Evolutionary conservation across 2,888 invertebrate species (phyloP), one percentile per base, ranked within the genome.

Genomic region (Micoletzkya japonica): DNA sequence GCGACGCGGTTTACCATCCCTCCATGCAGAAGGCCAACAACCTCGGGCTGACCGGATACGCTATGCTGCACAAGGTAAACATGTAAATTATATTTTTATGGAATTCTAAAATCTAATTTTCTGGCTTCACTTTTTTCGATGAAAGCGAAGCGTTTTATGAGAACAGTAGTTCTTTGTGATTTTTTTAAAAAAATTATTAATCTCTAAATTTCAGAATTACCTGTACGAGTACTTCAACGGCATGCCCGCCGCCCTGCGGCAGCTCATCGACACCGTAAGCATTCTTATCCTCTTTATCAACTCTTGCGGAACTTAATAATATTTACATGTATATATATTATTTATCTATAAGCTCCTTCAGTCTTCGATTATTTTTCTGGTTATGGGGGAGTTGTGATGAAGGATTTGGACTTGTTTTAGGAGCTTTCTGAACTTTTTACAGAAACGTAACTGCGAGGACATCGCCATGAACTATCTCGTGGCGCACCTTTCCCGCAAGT

Each of bases 381-480:
- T n/a, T n/a, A n/a, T n/a, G n/a, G n/a, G n/a, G n/a, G n/a, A n/a
- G n/a, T n/a, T n/a, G n/a, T n/a, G n/a, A n/a, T n/a, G n/a, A n/a
- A n/a, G n/a, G n/a, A n/a, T n/a, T n/a, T n/a, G n/a, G n/a, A n/a
- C n/a, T n/a, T n/a, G n/a, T n/a, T n/a, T n/a, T n/a, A n/a, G n/a
- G n/a, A n/a, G n/a, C n/a, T 20, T 4, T n/a, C 20, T 10, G 4
- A 20, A 14, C 30, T 26, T 4, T 54, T 54, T 28, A 2, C 24
- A 58, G 58, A 34, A 36, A 6, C 58, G 36, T 1, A 58, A 58
- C 58, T 58, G 58, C 36, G 58, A 58, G 58, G 58, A 58, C 24
- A 58, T 58, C 6, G 58, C 58, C 0, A 58, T 58, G 58, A 58
- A 58, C 24, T 58, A 58, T 17, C 58, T 58, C 24, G 58, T 58